A percentile compares a stretch with the other conserved stretches of the same genome.
Conservation (phyloP, 1,140 invertebrate species). For the Drosophila pruinosa region DNA sequence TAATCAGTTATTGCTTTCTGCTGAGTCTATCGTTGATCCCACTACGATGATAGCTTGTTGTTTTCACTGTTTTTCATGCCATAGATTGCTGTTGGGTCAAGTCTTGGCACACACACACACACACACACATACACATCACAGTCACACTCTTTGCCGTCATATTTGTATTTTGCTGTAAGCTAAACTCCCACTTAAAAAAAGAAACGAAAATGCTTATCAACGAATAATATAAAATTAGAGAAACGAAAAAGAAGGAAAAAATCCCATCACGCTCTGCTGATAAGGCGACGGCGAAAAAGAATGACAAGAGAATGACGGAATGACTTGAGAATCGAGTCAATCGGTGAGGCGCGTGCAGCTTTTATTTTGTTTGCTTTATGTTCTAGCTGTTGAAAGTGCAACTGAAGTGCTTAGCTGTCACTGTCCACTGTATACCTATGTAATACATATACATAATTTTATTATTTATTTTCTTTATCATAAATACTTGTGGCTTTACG, state of each 20-base stretch:
- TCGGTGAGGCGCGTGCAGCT: constrained; percentile 32
- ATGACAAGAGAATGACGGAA: constrained; percentile 14
- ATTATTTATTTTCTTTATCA: constrained; percentile 5
- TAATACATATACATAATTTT: no score
- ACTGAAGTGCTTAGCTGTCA: not conserved
- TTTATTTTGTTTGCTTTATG: constrained; percentile 30
- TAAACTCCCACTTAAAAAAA: constrained; percentile 66
- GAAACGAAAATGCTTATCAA: constrained; percentile 69
- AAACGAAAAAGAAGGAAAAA: constrained; percentile 55
- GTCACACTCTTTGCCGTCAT: not conserved
- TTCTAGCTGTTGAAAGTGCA: constrained; percentile 24
- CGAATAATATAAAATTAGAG: constrained; percentile 63
- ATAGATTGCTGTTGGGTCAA: not conserved
- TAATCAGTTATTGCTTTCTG: not conserved
- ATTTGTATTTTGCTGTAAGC: constrained; percentile 23
- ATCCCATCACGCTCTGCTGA: constrained; percentile 36
- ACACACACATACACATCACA: not conserved
- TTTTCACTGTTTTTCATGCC: not conserved
- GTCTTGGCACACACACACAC: not conserved
- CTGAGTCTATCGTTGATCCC: not conserved
- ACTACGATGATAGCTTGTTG: not conserved
- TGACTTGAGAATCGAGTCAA: constrained; percentile 22
- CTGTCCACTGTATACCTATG: not conserved
- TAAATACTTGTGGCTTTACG: constrained; percentile 21
- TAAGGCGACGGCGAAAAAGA: constrained; percentile 39